Conservation (phyloP, 2,113 vertebrate species). For the Propithecus coquereli region DNA sequence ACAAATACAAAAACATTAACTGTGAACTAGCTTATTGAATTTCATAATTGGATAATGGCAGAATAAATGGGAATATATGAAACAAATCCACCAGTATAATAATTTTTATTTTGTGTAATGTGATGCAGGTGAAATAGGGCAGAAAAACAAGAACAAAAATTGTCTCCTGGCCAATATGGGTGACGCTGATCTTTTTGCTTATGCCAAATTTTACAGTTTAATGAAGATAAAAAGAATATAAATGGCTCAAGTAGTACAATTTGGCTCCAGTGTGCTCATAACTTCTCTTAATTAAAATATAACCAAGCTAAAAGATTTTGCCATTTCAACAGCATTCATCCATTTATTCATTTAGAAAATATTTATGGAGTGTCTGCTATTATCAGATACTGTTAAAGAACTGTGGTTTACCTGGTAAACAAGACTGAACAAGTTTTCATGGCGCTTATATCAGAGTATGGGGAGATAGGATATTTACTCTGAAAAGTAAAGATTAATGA, state of each 20-base stretch:
- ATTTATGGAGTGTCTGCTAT: neutral
- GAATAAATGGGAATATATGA: neutral
- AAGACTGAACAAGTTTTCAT: neutral
- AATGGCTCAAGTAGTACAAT: neutral
- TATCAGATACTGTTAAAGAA: neutral
- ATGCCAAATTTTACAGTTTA: slow-evolving; percentile 16
- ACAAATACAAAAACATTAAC: neutral
- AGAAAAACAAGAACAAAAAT: slow-evolving; percentile 1
- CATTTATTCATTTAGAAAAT: slow-evolving; percentile 12
- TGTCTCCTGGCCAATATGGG: neutral
- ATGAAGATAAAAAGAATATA: slow-evolving; percentile 16
- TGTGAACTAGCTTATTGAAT: slow-evolving; percentile 11
- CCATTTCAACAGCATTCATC: neutral
- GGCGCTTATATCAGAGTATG: neutral
- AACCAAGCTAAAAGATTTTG: neutral
- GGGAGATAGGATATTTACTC: neutral
- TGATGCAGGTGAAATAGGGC: slow-evolving; percentile 16
- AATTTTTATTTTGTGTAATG: slow-evolving; percentile 2
- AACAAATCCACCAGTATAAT: neutral
- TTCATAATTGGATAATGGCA: slow-evolving; percentile 23
- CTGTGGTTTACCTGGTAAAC: neutral
- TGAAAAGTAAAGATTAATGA: neutral
- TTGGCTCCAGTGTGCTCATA: neutral
- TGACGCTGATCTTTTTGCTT: neutral
- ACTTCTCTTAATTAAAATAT: slow-evolving; percentile 35